These are phyloP conservation scores for Anaspis maculata DNA, from an alignment of 2,888 invertebrate species.

Conservation along the genomic window DNA sequence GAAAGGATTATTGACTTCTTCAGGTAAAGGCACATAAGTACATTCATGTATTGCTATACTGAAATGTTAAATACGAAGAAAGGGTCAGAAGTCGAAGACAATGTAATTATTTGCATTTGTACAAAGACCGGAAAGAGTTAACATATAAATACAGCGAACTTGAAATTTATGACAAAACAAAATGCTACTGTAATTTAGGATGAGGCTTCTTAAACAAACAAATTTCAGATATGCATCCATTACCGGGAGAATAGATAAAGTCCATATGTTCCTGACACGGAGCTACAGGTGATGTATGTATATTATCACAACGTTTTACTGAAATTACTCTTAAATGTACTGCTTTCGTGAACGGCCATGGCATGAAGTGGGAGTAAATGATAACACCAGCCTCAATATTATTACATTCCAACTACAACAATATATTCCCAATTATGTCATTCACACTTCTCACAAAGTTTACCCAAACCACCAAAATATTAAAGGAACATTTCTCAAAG, in stretches of 20 bases:
- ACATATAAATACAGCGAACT: constrained; percentile 4
- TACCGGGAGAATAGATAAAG: constrained; percentile 14
- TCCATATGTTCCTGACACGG: constrained; percentile 21
- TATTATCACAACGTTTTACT: constrained; percentile 19
- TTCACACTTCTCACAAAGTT: constrained; percentile 8
- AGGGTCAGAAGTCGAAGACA: constrained; percentile 15
- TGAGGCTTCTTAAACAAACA: constrained; percentile 6
- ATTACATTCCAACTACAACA: constrained; percentile 6
- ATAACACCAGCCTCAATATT: constrained; percentile 7
- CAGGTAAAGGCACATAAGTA: too few relatives aligned
- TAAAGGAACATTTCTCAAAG: constrained; percentile 8
- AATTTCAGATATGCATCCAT: constrained; percentile 11
- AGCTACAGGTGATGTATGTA: constrained; percentile 13
- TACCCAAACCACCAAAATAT: too few relatives aligned
- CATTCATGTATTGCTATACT: too few relatives aligned
- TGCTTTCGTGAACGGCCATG: constrained; percentile 9
- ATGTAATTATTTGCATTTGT: constrained; percentile 16
- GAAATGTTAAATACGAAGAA: too few relatives aligned
- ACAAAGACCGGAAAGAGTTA: constrained; percentile 20
- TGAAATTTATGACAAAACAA: too few relatives aligned
- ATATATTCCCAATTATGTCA: constrained; percentile 8
- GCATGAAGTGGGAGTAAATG: constrained; percentile 12
- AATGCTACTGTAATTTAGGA: too few relatives aligned
- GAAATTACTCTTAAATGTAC: constrained; percentile 15
- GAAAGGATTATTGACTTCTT: too few relatives aligned